phyloP scores from a whole-genome alignment of 2,797 vertebrate species.

The Gymnothorax reevesii region DNA sequence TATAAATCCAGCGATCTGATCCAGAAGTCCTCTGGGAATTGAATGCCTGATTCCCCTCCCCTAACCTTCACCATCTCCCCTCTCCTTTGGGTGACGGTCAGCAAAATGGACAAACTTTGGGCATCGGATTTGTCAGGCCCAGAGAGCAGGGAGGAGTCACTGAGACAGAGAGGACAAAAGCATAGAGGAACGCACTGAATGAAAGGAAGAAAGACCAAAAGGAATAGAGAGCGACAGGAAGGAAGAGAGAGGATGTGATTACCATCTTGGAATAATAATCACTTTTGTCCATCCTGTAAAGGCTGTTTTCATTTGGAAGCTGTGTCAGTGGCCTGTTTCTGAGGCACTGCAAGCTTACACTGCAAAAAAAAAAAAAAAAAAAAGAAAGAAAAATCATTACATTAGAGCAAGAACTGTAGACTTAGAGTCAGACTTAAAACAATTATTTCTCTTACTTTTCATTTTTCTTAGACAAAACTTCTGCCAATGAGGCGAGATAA shows the following conservation, averaged over 20 bases:
- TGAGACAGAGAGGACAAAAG: neutral
- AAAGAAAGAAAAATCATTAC: too few relatives aligned
- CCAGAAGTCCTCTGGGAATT: neutral
- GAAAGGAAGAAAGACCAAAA: neutral
- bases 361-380: too few relatives aligned
- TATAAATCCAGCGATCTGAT: neutral
- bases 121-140: neutral
- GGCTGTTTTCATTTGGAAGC: neutral
- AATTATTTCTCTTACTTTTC: too few relatives aligned
- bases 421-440: too few relatives aligned
- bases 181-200: neutral
- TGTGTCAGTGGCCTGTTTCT: neutral
- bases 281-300: neutral
- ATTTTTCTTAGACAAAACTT: too few relatives aligned
- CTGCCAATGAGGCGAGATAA: too few relatives aligned
- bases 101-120: neutral
- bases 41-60: neutral
- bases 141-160: neutral
- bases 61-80: too few relatives aligned
- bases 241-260: neutral
- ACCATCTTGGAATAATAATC: slow-evolving; percentile 7
- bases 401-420: too few relatives aligned
- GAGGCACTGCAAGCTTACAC: too few relatives aligned
- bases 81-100: too few relatives aligned
- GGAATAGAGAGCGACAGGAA: neutral